Evolutionary conservation across 2,797 vertebrate genomes (phyloP).

Genomic region (Chloroceryle amazona): DNA sequence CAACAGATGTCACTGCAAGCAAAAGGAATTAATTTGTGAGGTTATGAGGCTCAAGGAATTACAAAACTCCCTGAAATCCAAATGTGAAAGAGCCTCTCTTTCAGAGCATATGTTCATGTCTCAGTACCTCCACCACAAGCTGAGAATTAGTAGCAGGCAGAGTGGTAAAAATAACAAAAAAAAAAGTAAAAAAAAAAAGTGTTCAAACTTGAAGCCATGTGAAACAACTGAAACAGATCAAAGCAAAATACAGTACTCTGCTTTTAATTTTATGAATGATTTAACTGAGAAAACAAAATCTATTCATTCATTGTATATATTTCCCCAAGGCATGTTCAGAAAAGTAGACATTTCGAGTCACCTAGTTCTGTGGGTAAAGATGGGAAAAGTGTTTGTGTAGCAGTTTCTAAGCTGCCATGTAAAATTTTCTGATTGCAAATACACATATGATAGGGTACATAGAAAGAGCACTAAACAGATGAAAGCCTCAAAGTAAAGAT

Average conservation of each 20-base stretch:
- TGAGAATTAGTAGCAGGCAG: constrained; percentile 62
- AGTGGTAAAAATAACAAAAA: constrained; percentile 52
- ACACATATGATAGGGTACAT: not conserved
- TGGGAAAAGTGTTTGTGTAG: not conserved
- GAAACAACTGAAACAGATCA: constrained; percentile 32
- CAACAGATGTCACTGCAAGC: constrained; percentile 62
- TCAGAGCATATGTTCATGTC: constrained; percentile 6
- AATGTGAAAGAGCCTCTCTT: not conserved
- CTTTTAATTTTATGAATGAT: constrained; percentile 62
- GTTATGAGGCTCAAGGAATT: not conserved
- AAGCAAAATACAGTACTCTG: not conserved
- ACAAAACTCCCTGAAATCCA: constrained; percentile 15
- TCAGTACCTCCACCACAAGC: constrained; percentile 37
- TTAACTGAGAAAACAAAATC: constrained; percentile 41
- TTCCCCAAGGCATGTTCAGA: not conserved
- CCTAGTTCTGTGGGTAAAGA: not conserved
- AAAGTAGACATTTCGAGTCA: not conserved
- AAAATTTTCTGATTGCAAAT: not conserved
- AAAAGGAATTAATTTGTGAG: constrained; percentile 55
- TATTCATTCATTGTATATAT: not conserved
- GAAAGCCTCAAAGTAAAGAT: not conserved
- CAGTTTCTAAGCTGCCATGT: not conserved
- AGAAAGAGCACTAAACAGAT: not conserved
- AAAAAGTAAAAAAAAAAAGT: not conserved
- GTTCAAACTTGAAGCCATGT: not conserved